Percentiles rank a stretch among this genome's conserved stretches.
Conservation (phyloP, 2,888 invertebrate genomes). For the Bruchidius siliquastri region DNA sequence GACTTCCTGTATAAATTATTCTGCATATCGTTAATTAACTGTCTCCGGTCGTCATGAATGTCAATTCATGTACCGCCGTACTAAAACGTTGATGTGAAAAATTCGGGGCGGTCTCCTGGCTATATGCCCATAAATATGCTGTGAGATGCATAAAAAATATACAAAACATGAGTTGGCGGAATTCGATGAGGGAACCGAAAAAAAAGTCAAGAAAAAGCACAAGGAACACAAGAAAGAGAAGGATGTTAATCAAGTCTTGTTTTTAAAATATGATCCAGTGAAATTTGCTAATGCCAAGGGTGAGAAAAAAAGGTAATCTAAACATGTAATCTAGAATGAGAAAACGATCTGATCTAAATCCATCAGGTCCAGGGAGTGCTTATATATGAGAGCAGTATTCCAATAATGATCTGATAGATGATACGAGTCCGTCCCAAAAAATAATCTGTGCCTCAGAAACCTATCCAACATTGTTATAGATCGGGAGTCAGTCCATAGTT, state of each 20-base stretch:
- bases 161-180: constrained; percentile 3
- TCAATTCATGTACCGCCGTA: neutral
- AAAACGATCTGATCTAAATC: no score
- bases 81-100: neutral
- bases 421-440: no score
- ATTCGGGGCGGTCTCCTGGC: neutral
- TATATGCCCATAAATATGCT: neutral
- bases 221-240: constrained; percentile 12
- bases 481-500: no score
- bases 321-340: neutral
- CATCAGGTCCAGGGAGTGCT: no score
- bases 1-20: neutral
- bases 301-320: constrained; percentile 4
- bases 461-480: no score
- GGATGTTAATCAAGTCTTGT: neutral
- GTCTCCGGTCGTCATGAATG: neutral
- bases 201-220: constrained; percentile 4
- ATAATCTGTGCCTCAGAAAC: no score
- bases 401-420: no score
- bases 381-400: no score
- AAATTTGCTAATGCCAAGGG: constrained; percentile 7
- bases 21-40: neutral
- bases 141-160: constrained; percentile 12
- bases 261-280: constrained; percentile 8
- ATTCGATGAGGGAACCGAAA: constrained; percentile 2